Evolutionary conservation across 2,113 vertebrate genomes (phyloP).

Genomic region (Nesoenas mayeri): DNA sequence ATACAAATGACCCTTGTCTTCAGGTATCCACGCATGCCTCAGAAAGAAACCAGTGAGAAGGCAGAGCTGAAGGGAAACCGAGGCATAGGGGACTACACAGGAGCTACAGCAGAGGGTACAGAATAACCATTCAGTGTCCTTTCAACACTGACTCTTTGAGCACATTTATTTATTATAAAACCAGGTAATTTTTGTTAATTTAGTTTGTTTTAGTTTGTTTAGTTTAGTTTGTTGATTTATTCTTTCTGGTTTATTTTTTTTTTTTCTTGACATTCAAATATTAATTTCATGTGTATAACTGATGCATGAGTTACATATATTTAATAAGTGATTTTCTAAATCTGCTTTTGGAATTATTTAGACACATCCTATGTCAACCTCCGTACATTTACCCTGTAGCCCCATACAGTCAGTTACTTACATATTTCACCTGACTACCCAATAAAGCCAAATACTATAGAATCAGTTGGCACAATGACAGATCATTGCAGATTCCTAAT

Average conservation of each 20-base stretch:
- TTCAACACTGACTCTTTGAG: background rate
- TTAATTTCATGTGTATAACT: background rate
- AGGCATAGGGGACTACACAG: background rate
- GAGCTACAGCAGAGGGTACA: background rate
- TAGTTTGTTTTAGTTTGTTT: no score
- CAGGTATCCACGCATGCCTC: background rate
- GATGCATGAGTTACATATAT: background rate
- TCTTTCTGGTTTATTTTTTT: no score
- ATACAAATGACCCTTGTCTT: background rate
- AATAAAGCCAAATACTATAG: background rate
- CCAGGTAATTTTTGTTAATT: accelerated
- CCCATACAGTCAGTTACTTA: background rate
- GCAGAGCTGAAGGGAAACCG: background rate
- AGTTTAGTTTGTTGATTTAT: background rate
- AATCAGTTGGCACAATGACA: background rate
- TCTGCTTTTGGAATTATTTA: background rate
- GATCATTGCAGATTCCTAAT: background rate
- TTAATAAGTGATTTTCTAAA: background rate
- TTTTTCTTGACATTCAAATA: background rate
- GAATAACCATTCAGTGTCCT: background rate
- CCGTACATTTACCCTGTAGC: background rate
- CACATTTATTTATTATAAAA: background rate
- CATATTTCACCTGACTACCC: background rate
- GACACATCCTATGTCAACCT: background rate
- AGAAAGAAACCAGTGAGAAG: background rate